These are phyloP conservation scores for Nasua narica DNA, from an alignment of 2,797 vertebrate genomes.

Conservation along the genomic window DNA sequence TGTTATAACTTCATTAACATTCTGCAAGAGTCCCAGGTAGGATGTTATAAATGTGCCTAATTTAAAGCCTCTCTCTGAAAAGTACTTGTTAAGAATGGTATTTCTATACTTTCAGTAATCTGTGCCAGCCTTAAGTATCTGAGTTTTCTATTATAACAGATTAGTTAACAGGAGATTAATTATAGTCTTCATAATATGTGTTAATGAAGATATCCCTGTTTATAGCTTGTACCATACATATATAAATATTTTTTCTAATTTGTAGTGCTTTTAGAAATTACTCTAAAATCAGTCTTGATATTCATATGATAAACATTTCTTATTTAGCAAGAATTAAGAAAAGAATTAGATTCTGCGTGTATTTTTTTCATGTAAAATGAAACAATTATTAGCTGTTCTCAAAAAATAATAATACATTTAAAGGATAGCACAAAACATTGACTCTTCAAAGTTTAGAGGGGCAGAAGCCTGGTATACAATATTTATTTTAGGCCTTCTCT, in stretches of 20 bases:
- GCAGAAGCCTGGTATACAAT: not conserved
- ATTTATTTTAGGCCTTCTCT: not conserved
- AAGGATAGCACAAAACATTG: not conserved
- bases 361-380: not conserved
- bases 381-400: not conserved
- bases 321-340: slow-evolving; percentile 38
- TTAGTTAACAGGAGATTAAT: not conserved
- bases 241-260: not conserved
- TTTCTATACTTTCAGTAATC: not conserved
- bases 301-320: not conserved
- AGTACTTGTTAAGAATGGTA: slow-evolving; percentile 10
- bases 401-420: not conserved
- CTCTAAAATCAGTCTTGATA: not conserved
- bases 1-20: not conserved
- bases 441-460: not conserved
- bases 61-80: slow-evolving; percentile 37
- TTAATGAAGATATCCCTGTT: slow-evolving; percentile 22
- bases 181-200: not conserved
- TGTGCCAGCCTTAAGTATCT: slow-evolving; percentile 6
- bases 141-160: slow-evolving; percentile 22
- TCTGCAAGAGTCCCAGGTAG: not conserved
- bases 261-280: slow-evolving; percentile 29
- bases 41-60: not conserved
- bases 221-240: not conserved
- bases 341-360: not conserved